Evolutionary conservation across 1,140 invertebrate species (phyloP).

Genomic region (Meloidogyne hapla): DNA sequence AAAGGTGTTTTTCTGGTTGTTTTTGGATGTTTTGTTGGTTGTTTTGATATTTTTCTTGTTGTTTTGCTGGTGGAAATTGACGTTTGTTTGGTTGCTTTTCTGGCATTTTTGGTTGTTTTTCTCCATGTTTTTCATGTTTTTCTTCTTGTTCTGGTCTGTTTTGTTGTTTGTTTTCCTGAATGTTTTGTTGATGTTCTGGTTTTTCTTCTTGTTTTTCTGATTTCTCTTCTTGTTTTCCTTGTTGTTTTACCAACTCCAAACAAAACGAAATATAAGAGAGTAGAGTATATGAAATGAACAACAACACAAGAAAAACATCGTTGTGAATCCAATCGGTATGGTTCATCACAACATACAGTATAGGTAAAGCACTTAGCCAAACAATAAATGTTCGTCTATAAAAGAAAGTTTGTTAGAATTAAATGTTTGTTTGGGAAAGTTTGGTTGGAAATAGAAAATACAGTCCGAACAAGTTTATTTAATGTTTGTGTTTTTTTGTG

Average conservation of each 20-base stretch:
- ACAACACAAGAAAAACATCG: conserved; percentile 58
- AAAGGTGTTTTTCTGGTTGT: background rate
- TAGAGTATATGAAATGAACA: conserved; percentile 62
- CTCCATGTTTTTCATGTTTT: background rate
- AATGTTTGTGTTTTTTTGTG: no score
- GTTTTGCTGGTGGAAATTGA: background rate
- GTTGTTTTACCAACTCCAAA: conserved; percentile 47
- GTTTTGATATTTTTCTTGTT: background rate
- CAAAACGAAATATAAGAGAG: conserved; percentile 61
- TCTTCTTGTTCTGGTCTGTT: no score
- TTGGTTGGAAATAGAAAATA: no score
- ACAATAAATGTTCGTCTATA: conserved; percentile 50
- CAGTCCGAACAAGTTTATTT: no score
- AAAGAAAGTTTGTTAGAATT: background rate
- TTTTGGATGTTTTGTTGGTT: background rate
- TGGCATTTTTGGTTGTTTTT: background rate
- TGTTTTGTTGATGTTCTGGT: background rate
- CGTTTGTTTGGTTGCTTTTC: background rate
- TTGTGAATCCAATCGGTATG: conserved; percentile 43
- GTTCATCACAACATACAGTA: conserved; percentile 61
- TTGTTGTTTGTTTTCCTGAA: background rate
- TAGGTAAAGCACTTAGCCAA: conserved; percentile 57
- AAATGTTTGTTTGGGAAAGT: no score
- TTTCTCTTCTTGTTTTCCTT: background rate
- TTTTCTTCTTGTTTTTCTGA: background rate